Evolutionary conservation across 2,888 invertebrate species (phyloP), one percentile per base, ranked within the genome.

Genomic region (Eilema griseolum): DNA sequence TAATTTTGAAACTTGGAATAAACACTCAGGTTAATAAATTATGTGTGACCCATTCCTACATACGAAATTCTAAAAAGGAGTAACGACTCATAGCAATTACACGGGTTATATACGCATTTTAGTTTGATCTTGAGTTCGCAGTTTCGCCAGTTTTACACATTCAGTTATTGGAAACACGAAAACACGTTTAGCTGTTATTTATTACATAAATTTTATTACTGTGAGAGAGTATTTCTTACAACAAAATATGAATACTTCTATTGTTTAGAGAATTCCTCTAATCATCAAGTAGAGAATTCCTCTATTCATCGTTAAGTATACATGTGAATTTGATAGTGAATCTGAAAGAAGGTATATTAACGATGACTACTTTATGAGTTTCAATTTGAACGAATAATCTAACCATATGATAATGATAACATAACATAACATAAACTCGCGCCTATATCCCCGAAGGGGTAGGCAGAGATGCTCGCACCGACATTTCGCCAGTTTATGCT

Each of bases 1-100:
- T 26, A 2, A 52, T 28, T 52, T 0, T 12, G 2, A 5, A 28
- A 28, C n/a, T 52, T n/a, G 2, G 20, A 31, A 64, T 37, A 11
- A 62, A 20, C 11, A 41, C 10, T 0, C 20, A n/a, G 1, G 28
- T 5, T 28, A 28, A 28, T 2, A 63, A n/a, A 12, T 28, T 52
- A 12, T 28, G 28, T n/a, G n/a, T n/a, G 24, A 66, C 11, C 28
- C 28, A 56, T 56, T 69, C 71, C 59, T 66, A 33, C n/a, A 64
- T 68, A 72, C 61, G 71, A 67, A 78, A 75, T 73, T 71, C 73
- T 72, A 60, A 76, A 67, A 85, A 85, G 64, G 79, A 84, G 83
- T 87, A 88, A 87, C 83, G 85, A 88, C 85, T 82, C 77, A 82
- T 66, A 75, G 72, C 72, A 76, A 84, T 83, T 82, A 83, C 84